Evolutionary conservation across 1,140 invertebrate genomes (phyloP).

Genomic region (Protaetia brevitarsis): DNA sequence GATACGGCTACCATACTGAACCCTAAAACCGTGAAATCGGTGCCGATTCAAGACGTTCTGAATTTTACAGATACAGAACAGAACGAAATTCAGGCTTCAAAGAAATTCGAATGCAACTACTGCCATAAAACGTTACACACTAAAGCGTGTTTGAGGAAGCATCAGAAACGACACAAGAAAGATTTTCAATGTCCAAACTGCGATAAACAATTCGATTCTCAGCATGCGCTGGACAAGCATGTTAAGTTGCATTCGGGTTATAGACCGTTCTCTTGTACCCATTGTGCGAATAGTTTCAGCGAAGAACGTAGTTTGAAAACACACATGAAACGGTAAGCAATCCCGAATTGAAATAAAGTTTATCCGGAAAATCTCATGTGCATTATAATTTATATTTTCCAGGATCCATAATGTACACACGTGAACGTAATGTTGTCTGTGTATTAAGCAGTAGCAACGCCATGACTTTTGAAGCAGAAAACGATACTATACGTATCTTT

Average conservation of each 20-base stretch:
- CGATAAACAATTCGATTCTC: slow-evolving; percentile 53
- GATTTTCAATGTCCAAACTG: slow-evolving; percentile 52
- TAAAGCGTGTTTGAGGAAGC: slow-evolving; percentile 41
- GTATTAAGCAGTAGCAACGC: too few species aligned
- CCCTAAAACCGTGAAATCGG: background rate
- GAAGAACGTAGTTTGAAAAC: slow-evolving; percentile 38
- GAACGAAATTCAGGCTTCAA: background rate
- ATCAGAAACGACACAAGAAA: slow-evolving; percentile 36
- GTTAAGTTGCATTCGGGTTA: slow-evolving; percentile 70
- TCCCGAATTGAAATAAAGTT: too few species aligned
- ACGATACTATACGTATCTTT: too few species aligned
- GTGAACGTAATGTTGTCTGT: too few species aligned
- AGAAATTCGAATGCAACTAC: slow-evolving; percentile 39
- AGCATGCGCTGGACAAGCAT: slow-evolving; percentile 65
- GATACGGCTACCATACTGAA: background rate
- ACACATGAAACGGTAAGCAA: slow-evolving; percentile 42
- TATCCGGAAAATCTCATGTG: too few species aligned
- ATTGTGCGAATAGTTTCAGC: slow-evolving; percentile 53
- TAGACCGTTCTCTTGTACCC: slow-evolving; percentile 58
- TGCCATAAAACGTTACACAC: slow-evolving; percentile 41
- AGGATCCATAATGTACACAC: slow-evolving; percentile 4
- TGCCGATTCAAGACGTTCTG: background rate
- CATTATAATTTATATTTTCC: background rate
- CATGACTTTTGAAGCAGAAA: too few species aligned
- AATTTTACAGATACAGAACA: background rate